phyloP scores from a whole-genome alignment of 2,113 vertebrate species.

The Tragelaphus buxtoni region DNA sequence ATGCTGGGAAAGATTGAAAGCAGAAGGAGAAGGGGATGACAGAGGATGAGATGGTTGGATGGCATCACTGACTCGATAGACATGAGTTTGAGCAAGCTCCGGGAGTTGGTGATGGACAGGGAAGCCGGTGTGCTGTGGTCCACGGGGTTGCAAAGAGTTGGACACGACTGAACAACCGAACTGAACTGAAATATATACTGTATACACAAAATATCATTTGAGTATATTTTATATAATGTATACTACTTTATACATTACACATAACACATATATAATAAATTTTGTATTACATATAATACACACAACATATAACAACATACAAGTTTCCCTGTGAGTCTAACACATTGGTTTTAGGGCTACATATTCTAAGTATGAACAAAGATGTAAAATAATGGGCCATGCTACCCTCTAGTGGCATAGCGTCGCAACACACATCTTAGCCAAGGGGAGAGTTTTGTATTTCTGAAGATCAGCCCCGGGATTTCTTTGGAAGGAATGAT shows the following conservation, averaged over 20 bases:
- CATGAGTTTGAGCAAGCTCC: background rate
- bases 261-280: background rate
- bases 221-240: background rate
- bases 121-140: background rate
- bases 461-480: background rate
- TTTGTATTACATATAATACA: background rate
- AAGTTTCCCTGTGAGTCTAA: background rate
- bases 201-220: background rate
- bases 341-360: background rate
- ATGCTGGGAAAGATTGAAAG: too few species aligned
- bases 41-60: background rate
- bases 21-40: background rate
- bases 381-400: conserved; percentile 50
- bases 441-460: background rate
- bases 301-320: background rate
- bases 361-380: background rate
- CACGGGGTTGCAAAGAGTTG: background rate
- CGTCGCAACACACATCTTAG: background rate
- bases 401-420: conserved; percentile 59
- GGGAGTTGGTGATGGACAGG: background rate
- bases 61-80: background rate
- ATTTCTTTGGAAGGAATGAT: too few species aligned
- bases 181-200: background rate
- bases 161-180: background rate
- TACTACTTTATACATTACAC: background rate